Conservation (phyloP, 2,797 vertebrate species). For the Rhinoraja longicauda region DNA sequence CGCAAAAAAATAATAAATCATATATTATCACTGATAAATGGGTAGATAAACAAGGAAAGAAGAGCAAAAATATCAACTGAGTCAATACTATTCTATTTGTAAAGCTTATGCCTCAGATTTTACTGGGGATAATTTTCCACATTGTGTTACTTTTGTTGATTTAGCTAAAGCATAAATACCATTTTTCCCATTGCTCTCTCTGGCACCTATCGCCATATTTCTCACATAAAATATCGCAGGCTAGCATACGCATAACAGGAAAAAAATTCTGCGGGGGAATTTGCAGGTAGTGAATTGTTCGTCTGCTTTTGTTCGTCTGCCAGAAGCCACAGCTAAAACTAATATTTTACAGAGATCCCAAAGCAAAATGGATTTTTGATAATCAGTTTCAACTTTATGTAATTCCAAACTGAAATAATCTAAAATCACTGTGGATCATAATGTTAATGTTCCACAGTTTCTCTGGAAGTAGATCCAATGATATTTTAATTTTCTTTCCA, state of each 20-base stretch:
- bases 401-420: background rate
- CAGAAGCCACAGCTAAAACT: background rate
- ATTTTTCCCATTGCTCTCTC: background rate
- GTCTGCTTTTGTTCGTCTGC: background rate
- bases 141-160: background rate
- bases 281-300: background rate
- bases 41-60: background rate
- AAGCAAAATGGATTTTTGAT: background rate
- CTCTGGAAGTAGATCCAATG: background rate
- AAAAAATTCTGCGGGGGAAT: background rate
- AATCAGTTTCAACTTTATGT: background rate
- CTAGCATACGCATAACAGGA: background rate
- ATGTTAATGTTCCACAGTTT: background rate
- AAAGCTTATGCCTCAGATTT: too few relatives aligned
- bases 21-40: too few relatives aligned
- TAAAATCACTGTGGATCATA: background rate
- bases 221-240: background rate
- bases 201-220: too few relatives aligned
- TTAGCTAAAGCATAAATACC: background rate
- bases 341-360: background rate
- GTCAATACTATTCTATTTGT: too few relatives aligned
- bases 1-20: too few relatives aligned
- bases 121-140: background rate
- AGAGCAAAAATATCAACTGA: background rate
- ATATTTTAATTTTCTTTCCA: background rate